Conservation (phyloP, 1,140 invertebrate genomes). For the Heliconius melpomene region DNA sequence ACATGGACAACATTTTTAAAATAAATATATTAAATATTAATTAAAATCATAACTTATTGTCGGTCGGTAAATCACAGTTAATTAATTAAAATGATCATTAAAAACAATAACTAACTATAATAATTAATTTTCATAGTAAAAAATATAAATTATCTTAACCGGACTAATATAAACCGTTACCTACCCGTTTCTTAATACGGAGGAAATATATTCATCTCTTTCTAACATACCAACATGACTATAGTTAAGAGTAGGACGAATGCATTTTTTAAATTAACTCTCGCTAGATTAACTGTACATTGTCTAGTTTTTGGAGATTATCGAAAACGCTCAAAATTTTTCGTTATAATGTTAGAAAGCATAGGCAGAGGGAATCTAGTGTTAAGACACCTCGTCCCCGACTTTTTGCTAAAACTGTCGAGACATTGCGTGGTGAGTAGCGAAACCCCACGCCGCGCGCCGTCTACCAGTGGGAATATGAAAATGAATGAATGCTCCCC, state of each 20-base stretch:
- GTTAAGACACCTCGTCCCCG: no score
- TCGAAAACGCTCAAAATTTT: no score
- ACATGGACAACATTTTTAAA: neutral
- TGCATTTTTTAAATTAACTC: neutral
- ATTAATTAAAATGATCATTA: neutral
- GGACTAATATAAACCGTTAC: neutral
- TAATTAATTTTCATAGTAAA: neutral
- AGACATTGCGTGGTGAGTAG: no score
- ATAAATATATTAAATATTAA: neutral
- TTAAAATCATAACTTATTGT: neutral
- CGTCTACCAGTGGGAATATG: no score
- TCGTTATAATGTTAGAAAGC: no score
- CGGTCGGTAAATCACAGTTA: constrained; percentile 8
- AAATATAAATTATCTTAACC: constrained; percentile 7
- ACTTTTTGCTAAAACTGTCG: neutral
- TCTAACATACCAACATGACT: neutral
- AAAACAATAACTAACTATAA: neutral
- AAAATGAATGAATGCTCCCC: neutral
- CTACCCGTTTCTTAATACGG: constrained; percentile 1
- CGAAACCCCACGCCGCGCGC: no score
- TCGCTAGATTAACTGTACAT: neutral
- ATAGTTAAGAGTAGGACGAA: neutral
- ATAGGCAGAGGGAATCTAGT: no score
- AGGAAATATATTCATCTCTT: neutral
- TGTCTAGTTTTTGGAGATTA: neutral